Evolutionary conservation across 2,888 invertebrate genomes (phyloP), one percentile per base, ranked within the genome.

Genomic region (Bombylius discolor): DNA sequence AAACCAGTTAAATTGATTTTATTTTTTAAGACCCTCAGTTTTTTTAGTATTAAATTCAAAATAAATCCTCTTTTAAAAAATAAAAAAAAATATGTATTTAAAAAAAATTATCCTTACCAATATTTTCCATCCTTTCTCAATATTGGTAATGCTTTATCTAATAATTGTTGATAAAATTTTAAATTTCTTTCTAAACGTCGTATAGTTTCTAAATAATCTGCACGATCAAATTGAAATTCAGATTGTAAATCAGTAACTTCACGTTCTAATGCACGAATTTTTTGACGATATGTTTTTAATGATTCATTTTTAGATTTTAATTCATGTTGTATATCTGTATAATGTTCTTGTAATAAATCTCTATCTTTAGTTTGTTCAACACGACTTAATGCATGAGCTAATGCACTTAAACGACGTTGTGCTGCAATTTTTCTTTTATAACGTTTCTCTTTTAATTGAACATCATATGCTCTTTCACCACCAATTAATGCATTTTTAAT

Each of bases 171-270:
- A 60, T 83, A 71, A 48, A 89, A 76, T 68, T 84, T 83, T 32
- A 85, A 67, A 64, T 84, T 82, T 60, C 80, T 80, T 56, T 87
- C 85, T 64, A 88, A 83, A 61, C 82, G 79, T 23, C 89, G 76
- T 42, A 90, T 88, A 1, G 88, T 85, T 66, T 90, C 89, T 60
- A 91, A 71, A 67, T 89, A 90, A 68, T 89, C 89, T n/a, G 85
- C 81, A 4, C 89, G 76, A 67, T 90, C 89, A 55, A 81, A 76
- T 70, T 90, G 87, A 70, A 90, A 90, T 73, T 90, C 90, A 11
- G 84, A 79, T 64, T 88, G 87, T 4, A 91, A 75, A 70, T 90
- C 90, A 6, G 77, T 73, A 32, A 89, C 82, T 70, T 90, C 89
- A 56, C 81, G 75, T 65, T 88, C 84, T 53, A 89, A 68, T 23